Evolutionary conservation across 2,113 vertebrate species (phyloP).

Genomic region (Sinocyclocheilus anshuiensis): DNA sequence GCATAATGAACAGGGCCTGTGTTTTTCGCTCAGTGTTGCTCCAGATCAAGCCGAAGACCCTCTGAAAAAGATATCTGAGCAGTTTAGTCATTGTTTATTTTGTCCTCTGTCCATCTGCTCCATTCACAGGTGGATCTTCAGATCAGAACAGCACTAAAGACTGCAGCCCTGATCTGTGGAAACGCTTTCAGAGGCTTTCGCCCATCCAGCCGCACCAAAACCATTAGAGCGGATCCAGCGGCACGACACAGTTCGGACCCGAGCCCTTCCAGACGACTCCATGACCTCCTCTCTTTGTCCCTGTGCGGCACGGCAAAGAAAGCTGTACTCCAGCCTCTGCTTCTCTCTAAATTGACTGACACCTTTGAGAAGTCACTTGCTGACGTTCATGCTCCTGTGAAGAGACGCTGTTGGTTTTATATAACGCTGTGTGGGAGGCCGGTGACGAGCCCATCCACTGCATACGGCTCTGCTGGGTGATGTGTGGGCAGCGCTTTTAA

Average conservation of each 20-base stretch:
- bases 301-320: not conserved
- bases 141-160: not conserved
- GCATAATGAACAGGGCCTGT: not conserved
- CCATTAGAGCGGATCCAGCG: not conserved
- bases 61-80: not conserved
- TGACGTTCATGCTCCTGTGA: conserved; percentile 50
- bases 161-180: conserved; percentile 42
- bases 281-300: not conserved
- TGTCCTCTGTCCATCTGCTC: not conserved
- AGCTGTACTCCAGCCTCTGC: conserved; percentile 31
- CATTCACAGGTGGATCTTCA: conserved; percentile 23
- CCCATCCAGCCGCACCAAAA: not conserved
- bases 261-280: not conserved
- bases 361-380: conserved; percentile 51
- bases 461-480: conserved; percentile 55
- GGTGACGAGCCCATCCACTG: conserved; percentile 47
- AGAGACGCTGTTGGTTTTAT: conserved; percentile 65
- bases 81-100: not conserved
- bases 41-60: not conserved
- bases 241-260: not conserved
- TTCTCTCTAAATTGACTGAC: conserved; percentile 44
- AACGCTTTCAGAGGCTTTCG: not conserved
- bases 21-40: not conserved
- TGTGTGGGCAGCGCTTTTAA: conserved; percentile 64
- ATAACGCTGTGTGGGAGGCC: conserved; percentile 65